Evolutionary conservation across 2,113 vertebrate species (phyloP), one percentile per base, ranked within the genome.

Genomic region (Engystomops pustulosus): DNA sequence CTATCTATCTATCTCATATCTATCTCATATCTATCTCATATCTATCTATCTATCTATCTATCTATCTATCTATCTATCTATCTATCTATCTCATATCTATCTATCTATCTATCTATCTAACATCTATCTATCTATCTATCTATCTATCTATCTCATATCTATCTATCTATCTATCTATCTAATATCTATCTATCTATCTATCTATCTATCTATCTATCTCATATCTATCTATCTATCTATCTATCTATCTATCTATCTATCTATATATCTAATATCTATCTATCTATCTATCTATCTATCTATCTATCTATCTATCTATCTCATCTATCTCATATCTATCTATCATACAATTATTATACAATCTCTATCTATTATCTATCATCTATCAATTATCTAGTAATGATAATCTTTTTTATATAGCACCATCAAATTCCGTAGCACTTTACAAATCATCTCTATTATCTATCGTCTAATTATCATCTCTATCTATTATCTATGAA

Each of bases 11-110:
- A 58, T 58, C n/a, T 25, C 8, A 6, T 58, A 58, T 58, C 53
- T 58, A 58, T 58, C 53, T n/a, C n/a, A n/a, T 58, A 58, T 58
- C 53, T 58, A 58, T 58, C 53, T 58, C n/a, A n/a, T n/a, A 58
- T 58, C 53, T 58, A 58, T 58, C 53, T 58, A 58, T 58, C 53
- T 58, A 58, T 58, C 53, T 58, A 58, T 58, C 53, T 58, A 58
- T 58, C 53, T 58, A n/a, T 8, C n/a, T 25, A 58, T 58, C 51
- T 53, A 53, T 53, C 51, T 53, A 53, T 53, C 51, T 53, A 53
- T 53, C 51, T 53, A 53, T 53, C 51, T 53, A 53, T 53, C 51
- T n/a, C n/a, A n/a, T 53, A 53, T 53, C 51, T 53, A 20, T n/a
- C 12, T n/a, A 53, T 53, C 51, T 53, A 53, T 53, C 51, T 53